phyloP scores from a whole-genome alignment of 2,797 vertebrate species.

The Chloroceryle inda region DNA sequence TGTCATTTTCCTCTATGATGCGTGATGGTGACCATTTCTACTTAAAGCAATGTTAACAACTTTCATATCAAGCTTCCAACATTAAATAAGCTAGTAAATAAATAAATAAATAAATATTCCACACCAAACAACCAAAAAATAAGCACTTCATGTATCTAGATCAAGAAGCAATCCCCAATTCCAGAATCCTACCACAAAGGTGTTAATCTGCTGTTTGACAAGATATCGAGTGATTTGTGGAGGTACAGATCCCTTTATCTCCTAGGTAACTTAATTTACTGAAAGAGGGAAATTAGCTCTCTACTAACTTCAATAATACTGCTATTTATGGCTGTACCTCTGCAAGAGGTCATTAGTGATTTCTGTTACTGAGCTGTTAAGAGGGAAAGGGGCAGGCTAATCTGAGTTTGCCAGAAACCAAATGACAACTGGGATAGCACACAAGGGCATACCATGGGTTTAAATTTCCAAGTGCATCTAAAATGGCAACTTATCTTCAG shows the following conservation, averaged over 20 bases:
- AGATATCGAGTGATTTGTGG: neutral
- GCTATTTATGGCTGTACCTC: neutral
- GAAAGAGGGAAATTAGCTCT: neutral
- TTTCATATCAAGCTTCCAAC: neutral
- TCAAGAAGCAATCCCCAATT: neutral
- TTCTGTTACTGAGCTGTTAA: neutral
- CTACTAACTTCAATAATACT: neutral
- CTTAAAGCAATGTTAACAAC: neutral
- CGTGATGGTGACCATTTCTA: neutral
- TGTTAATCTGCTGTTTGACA: neutral
- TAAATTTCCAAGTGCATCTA: neutral
- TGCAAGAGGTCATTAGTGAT: neutral
- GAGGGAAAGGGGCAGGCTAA: neutral
- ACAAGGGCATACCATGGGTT: accelerated
- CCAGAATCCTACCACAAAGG: neutral
- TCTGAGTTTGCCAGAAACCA: neutral
- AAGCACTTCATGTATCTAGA: neutral
- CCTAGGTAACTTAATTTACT: constrained; percentile 40
- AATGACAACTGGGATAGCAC: neutral
- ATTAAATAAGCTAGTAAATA: neutral
- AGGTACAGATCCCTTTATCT: constrained; percentile 15
- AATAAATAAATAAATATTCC: too few species aligned
- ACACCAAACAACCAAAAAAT: neutral
- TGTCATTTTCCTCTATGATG: neutral
- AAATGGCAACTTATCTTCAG: neutral